Evolutionary conservation across 1,140 invertebrate species (phyloP).

Genomic region (Megalonaias nervosa): DNA sequence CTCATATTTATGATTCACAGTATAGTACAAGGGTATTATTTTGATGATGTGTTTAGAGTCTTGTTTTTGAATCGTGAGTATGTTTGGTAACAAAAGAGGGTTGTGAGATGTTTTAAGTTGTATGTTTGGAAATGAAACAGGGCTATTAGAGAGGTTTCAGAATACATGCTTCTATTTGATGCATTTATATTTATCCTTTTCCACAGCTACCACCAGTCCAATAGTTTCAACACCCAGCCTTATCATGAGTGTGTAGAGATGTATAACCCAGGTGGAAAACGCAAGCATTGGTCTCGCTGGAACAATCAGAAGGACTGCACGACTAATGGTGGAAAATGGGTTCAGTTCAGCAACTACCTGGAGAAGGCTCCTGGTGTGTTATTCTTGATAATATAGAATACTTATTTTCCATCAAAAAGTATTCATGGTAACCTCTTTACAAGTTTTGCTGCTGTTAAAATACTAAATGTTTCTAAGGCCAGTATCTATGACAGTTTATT

Average conservation of each 20-base stretch:
- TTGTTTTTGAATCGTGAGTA: too few relatives aligned
- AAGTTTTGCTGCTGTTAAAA: too few relatives aligned
- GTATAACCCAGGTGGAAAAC: constrained; percentile 25
- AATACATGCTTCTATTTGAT: too few relatives aligned
- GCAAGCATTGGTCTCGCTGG: constrained; percentile 51
- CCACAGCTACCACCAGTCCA: constrained; percentile 59
- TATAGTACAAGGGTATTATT: too few relatives aligned
- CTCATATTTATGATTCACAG: too few relatives aligned
- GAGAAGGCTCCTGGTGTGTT: constrained; percentile 63
- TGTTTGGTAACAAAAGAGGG: too few relatives aligned
- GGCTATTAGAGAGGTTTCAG: too few relatives aligned
- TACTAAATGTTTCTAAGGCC: too few relatives aligned
- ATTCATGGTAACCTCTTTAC: neutral
- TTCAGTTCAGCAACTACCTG: constrained; percentile 62
- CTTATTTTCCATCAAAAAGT: neutral
- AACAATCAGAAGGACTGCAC: constrained; percentile 62
- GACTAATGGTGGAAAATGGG: constrained; percentile 61
- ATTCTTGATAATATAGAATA: neutral
- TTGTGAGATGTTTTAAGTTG: too few relatives aligned
- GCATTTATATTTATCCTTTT: neutral
- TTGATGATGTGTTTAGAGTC: too few relatives aligned
- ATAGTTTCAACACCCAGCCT: constrained; percentile 67
- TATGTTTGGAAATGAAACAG: too few relatives aligned
- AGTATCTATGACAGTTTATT: too few relatives aligned
- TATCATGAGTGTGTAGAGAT: constrained; percentile 65